Base-by-base conservation (phyloP, 1,140 invertebrate species). In the Babylonia areolata region DNA sequence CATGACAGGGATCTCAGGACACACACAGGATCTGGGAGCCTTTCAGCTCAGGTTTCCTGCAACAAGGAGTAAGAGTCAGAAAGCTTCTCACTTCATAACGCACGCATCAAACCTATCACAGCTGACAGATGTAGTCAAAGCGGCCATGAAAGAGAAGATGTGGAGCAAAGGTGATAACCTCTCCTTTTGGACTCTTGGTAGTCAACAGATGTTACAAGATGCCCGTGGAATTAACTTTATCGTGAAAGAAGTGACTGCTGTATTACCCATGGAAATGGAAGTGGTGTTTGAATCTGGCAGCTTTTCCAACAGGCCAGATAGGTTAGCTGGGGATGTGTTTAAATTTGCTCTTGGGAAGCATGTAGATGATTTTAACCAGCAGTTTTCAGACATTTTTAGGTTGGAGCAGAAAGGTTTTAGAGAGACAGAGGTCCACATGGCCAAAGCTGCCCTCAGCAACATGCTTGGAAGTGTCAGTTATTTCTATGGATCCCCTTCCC, bases 381-480 rank as follows among this genome's bases (percentile, higher is more conserved):
- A 93, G 78, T 95, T 95, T 91, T 91, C 95, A 73, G 79, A 92
- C 40, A 91, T 92, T 54, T 95, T 95, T 91, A 64, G 91, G 80
- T 86, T 95, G 23, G 88, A 93, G 82, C 92, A 95, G 11, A 98
- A 97, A 93, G 96, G 96, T 1, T 99, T 96, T 91, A 94, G 94
- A 9, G 92, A 95, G 0, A 95, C 96, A 31, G 96, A 98, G 87
- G 95, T 97, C 51, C 90, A 94, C 5, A 97, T 99, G 95, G 98
- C 98, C 0, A 96, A 97, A 94, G 96, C 97, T 85, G 97, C 97
- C 0, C 94, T 99, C 37, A 99, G 98, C 82, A 99, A 99, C 94
- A 96, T 99, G 96, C 90, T 99, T 23, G 99, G 99, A 2, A 97
- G 98, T 1, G 97, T 99, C 87, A 98, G 98, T 0, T 99, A 99